Base-by-base conservation (phyloP, 2,888 invertebrate genomes). In the Onthophagus sagittarius region DNA sequence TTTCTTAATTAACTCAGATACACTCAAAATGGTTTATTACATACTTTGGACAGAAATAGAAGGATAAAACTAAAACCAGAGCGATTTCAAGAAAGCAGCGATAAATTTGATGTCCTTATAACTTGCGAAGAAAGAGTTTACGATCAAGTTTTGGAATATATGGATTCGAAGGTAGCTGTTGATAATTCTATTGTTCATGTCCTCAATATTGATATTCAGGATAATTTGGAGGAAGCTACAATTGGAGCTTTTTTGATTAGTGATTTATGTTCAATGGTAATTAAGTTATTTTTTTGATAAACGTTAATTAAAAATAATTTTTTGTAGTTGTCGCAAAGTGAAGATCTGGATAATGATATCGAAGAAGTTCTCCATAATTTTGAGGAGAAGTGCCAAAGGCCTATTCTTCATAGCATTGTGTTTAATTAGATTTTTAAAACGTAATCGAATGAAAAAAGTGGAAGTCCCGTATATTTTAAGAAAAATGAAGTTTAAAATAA, bases 151-250 rank as follows among this genome's bases (percentile, higher is more conserved):
- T 89, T 97, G 72, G 97, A 98, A 86, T 96, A 94, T 90, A 92
- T 96, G 90, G 95, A 96, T 78, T 92, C 89, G 33, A 89, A 93
- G 81, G 90, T 93, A 72, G 92, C 94, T 0, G 89, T 91, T 70
- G 90, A 92, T 79, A 95, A 94, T 85, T 93, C 95, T 72, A 94
- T 96, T 5, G 97, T 96, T 1, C 99, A 99, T 87, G 92, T 99
- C 64, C 93, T 99, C 73, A 99, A 99, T 85, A 93, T 99, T 79
- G 99, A 99, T 84, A 98, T 99, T 80, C 97, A 97, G 85, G 99
- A 99, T 87, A 99, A 99, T 86, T 97, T 99, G 78, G 99, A 99
- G 85, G 99, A 99, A 86, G 99, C 99, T 0, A 97, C 99, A 2
- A 93, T 99, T 82, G 99, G 99, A 77, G 99, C 99, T 53, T 98